phyloP scores from a whole-genome alignment of 2,888 invertebrate species.

The Chironomus tentans region DNA sequence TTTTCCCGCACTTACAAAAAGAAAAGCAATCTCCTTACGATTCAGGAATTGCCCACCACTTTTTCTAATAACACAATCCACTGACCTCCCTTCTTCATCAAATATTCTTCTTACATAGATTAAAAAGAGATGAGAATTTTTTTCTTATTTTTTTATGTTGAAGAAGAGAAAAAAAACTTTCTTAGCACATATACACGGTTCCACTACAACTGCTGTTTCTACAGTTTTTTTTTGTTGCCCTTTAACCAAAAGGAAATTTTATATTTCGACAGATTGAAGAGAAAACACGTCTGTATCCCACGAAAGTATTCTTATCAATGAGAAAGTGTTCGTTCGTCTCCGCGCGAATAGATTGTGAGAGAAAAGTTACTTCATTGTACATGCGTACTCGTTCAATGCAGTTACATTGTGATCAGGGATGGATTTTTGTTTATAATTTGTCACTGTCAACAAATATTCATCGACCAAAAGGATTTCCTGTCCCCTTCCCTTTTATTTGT shows the following conservation, averaged over 20 bases:
- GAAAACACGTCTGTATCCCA: slow-evolving; percentile 6
- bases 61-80: too few species aligned
- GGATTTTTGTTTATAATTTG: slow-evolving; percentile 10
- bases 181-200: too few species aligned
- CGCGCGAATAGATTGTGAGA: background rate
- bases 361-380: background rate
- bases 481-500: too few species aligned
- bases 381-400: slow-evolving; percentile 16
- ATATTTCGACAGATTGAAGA: background rate
- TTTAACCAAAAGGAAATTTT: background rate
- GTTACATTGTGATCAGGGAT: slow-evolving; percentile 9
- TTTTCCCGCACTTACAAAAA: too few species aligned
- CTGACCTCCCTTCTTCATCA: too few species aligned
- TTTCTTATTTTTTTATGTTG: background rate
- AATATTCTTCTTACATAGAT: too few species aligned
- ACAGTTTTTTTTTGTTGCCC: background rate
- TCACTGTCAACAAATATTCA: background rate
- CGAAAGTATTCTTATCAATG: slow-evolving; percentile 21
- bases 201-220: too few species aligned
- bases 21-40: too few species aligned
- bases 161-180: background rate
- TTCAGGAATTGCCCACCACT: too few species aligned
- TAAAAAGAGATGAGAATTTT: background rate
- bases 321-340: background rate
- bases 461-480: background rate